Evolutionary conservation across 2,888 invertebrate genomes (phyloP), one percentile per base, ranked within the genome.

Genomic region (Cenopis cana): DNA sequence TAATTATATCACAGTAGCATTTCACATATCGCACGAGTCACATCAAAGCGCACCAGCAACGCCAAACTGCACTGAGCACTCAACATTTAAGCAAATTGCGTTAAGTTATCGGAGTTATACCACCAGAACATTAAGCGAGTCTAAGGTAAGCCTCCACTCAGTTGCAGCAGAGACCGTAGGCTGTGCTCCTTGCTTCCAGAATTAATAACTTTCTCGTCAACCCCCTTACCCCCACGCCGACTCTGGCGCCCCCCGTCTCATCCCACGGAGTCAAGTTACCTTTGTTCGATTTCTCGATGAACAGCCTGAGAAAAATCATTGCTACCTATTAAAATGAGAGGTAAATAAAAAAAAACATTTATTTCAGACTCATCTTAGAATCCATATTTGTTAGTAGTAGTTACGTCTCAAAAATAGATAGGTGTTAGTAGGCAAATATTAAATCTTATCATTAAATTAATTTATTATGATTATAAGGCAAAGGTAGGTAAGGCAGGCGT

Each of bases 121-220:
- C 86, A 89, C 87, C 85, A 87, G 87, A 88, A 89, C 89, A 89
- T 89, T 90, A 90, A 89, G 84, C 85, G 85, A 88, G 87, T 84
- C 84, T 89, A 88, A 89, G 91, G 92, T 91, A 90, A 90, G 90
- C 88, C 84, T 86, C 86, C 85, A 88, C 85, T 85, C 82, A 85
- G 88, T 86, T 89, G 90, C 90, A 90, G 88, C 86, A 85, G 87
- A 86, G 88, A 87, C 85, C 85, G 91, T 90, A 91, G 91, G 91
- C 89, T 87, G 89, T 90, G 89, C 88, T 89, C 88, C 88, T 89
- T 91, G 89, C 91, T 89, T 89, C 90, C 87, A 91, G 93, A 92
- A 93, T 93, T 93, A 92, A 92, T 93, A 93, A 93, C 93, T 92
- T 91, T 89, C 89, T 87, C 86, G 79, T 83, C 84, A 88, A 85